Conservation (phyloP, 2,888 invertebrate species). For the Dione juno region DNA sequence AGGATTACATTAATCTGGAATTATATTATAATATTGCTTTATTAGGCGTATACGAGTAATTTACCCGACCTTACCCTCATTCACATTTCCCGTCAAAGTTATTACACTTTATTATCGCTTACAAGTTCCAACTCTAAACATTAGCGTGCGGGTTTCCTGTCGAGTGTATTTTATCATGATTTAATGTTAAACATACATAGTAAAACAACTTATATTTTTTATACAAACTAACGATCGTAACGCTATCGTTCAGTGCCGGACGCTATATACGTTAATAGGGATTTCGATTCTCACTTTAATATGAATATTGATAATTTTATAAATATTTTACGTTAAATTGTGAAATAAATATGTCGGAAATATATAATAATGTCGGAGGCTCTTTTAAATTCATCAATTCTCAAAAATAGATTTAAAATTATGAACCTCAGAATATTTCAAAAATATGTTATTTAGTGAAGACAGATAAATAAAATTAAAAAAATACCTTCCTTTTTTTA, state of each 20-base stretch:
- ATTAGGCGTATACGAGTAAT: neutral
- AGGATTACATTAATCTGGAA: neutral
- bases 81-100: conserved; percentile 26
- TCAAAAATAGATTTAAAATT: too few relatives aligned
- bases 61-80: conserved; percentile 23
- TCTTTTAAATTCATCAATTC: too few relatives aligned
- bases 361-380: too few relatives aligned
- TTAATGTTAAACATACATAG: neutral
- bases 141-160: conserved; percentile 7
- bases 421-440: too few relatives aligned
- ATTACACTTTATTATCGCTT: conserved; percentile 24
- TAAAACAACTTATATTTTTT: neutral
- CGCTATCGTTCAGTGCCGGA: neutral
- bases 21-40: neutral
- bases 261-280: too few relatives aligned
- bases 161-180: neutral
- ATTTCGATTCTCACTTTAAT: neutral
- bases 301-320: too few relatives aligned
- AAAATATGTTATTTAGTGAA: too few relatives aligned
- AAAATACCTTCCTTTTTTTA: too few relatives aligned
- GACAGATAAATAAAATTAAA: too few relatives aligned
- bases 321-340: too few relatives aligned
- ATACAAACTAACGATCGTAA: neutral
- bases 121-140: conserved; percentile 5
- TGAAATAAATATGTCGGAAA: too few relatives aligned